These are phyloP conservation scores for Charanyca ferruginea DNA, from an alignment of 2,888 invertebrate genomes.

Conservation along the genomic window DNA sequence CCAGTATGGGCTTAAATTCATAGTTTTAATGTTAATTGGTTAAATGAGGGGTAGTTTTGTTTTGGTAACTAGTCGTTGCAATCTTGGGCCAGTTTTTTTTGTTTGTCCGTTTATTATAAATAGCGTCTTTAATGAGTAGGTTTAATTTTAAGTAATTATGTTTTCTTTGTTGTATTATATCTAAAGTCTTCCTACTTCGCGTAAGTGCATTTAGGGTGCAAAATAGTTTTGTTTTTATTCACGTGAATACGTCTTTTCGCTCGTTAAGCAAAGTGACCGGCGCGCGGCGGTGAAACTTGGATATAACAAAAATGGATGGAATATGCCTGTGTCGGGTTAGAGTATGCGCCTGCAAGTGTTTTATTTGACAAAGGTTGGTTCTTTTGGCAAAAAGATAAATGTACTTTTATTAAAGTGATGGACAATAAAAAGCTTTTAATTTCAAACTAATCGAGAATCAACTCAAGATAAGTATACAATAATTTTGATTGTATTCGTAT, in stretches of 20 bases:
- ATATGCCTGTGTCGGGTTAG: too few relatives aligned
- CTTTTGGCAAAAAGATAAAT: too few relatives aligned
- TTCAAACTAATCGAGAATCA: background rate
- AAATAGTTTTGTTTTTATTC: too few relatives aligned
- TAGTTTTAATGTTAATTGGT: slow-evolving; percentile 20
- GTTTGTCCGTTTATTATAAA: background rate
- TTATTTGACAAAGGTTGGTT: too few relatives aligned
- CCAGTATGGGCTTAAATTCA: background rate
- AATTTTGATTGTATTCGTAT: background rate
- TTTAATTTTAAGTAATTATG: background rate
- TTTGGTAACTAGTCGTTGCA: slow-evolving; percentile 41
- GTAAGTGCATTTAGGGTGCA: background rate
- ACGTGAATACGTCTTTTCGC: too few relatives aligned
- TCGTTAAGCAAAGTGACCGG: too few relatives aligned
- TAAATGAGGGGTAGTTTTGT: slow-evolving; percentile 13
- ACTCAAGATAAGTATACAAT: background rate
- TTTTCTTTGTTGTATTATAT: background rate
- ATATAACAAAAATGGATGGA: too few relatives aligned
- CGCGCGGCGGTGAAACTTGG: too few relatives aligned
- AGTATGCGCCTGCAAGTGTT: too few relatives aligned
- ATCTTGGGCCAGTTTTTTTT: slow-evolving; percentile 38
- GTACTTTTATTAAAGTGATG: too few relatives aligned
- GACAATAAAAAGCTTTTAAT: background rate
- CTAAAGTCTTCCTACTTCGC: background rate
- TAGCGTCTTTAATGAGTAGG: background rate